Evolutionary conservation across 2,888 invertebrate genomes (phyloP).

Genomic region (Blomia tropicalis): DNA sequence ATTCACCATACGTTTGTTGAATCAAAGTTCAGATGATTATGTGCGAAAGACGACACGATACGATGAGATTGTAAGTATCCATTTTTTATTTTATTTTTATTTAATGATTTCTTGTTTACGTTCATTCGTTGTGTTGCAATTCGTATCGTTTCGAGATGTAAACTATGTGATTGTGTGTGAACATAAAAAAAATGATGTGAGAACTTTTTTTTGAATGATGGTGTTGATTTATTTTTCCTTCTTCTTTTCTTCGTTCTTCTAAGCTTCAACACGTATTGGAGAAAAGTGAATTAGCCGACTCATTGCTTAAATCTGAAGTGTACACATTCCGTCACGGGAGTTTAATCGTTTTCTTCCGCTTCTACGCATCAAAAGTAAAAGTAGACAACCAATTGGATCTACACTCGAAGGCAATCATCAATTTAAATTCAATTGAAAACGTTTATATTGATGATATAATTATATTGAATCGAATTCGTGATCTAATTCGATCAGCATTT

Average conservation of each 20-base stretch:
- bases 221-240: constrained; percentile 1
- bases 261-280: constrained; percentile 40
- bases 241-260: neutral
- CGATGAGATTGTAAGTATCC: constrained; percentile 46
- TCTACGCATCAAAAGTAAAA: constrained; percentile 38
- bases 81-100: neutral
- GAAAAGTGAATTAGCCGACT: constrained; percentile 47
- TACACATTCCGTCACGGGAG: constrained; percentile 60
- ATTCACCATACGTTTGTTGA: constrained; percentile 43
- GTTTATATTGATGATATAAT: neutral
- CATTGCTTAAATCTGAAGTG: constrained; percentile 42
- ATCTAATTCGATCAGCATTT: neutral
- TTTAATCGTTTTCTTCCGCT: constrained; percentile 56
- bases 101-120: neutral
- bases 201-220: too few species aligned
- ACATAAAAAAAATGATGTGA: too few species aligned
- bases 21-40: constrained; percentile 45
- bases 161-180: too few species aligned
- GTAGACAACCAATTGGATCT: neutral
- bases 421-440: neutral
- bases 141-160: too few species aligned
- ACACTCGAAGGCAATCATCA: constrained; percentile 4
- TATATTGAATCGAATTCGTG: neutral
- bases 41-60: constrained; percentile 57
- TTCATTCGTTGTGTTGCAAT: neutral